Evolutionary conservation across 92 coral and sea anemone genomes (phyloP).

Genomic region (Plumapathes pennacea): DNA sequence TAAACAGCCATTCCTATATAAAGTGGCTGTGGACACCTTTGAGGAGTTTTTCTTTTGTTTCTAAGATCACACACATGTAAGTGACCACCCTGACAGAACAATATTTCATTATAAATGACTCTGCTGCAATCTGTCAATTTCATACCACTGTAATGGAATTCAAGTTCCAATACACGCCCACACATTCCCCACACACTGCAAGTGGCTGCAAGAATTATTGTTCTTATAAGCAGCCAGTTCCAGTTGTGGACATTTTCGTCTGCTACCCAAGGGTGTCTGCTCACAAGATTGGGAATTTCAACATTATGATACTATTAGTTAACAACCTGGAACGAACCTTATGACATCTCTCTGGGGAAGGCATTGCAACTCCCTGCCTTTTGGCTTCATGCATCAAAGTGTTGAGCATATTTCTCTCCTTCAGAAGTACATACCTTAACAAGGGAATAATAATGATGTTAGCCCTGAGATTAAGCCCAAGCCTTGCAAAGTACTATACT

Average conservation of each 20-base stretch:
- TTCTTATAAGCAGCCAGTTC: background rate
- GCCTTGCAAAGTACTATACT: background rate
- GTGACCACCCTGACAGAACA: no score
- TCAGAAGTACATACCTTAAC: conserved; percentile 81
- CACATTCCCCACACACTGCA: background rate
- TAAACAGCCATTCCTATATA: no score
- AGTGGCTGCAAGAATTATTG: background rate
- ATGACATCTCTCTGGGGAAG: conserved; percentile 88
- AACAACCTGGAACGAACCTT: conserved; percentile 47
- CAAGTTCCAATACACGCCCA: background rate
- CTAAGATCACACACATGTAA: no score
- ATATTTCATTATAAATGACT: no score
- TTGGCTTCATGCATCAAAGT: conserved; percentile 82
- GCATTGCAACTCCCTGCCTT: conserved; percentile 89
- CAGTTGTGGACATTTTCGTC: background rate
- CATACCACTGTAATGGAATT: no score
- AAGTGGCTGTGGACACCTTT: no score
- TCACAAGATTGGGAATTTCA: background rate
- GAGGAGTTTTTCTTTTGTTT: no score
- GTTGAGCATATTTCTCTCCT: conserved; percentile 90
- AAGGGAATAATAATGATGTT: background rate
- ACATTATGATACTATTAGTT: background rate
- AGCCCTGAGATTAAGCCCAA: background rate
- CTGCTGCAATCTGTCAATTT: no score
- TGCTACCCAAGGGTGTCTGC: no score